Evolutionary conservation across 2,797 vertebrate species (phyloP).

Genomic region (Champsocephalus gunnari): DNA sequence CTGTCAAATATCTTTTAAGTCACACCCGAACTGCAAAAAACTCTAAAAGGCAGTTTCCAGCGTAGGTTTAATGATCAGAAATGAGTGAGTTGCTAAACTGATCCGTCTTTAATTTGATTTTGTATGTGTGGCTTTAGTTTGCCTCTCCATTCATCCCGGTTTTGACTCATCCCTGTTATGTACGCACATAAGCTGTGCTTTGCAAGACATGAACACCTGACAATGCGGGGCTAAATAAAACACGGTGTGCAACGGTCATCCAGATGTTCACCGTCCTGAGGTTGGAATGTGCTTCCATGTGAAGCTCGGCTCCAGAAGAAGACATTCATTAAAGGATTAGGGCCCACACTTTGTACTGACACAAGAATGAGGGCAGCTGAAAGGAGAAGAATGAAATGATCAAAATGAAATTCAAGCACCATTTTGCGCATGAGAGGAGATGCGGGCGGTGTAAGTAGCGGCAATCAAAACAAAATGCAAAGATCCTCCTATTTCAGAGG

Average conservation of each 20-base stretch:
- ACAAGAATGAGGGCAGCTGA: conserved; percentile 75
- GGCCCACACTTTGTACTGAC: conserved; percentile 78
- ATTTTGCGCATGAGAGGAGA: conserved; percentile 78
- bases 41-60: conserved; percentile 44
- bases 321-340: conserved; percentile 79
- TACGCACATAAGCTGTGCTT: conserved; percentile 33
- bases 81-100: conserved; percentile 21
- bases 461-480: conserved; percentile 75
- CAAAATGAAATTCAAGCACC: conserved; percentile 75
- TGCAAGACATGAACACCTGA: conserved; percentile 59
- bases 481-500: conserved; percentile 65
- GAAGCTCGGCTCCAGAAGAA: conserved; percentile 67
- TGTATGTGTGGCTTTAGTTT: conserved; percentile 21
- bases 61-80: conserved; percentile 36
- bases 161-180: conserved; percentile 38
- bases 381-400: conserved; percentile 76
- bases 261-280: conserved; percentile 68
- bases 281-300: conserved; percentile 73
- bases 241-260: conserved; percentile 42
- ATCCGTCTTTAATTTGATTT: conserved; percentile 22
- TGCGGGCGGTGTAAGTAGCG: conserved; percentile 73
- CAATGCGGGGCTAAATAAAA: conserved; percentile 69
- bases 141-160: conserved; percentile 18
- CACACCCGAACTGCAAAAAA: conserved; percentile 36
- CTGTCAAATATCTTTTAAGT: conserved; percentile 37